Evolutionary conservation across 2,113 vertebrate genomes (phyloP), one percentile per base, ranked within the genome.

Genomic region (Bungarus multicinctus): DNA sequence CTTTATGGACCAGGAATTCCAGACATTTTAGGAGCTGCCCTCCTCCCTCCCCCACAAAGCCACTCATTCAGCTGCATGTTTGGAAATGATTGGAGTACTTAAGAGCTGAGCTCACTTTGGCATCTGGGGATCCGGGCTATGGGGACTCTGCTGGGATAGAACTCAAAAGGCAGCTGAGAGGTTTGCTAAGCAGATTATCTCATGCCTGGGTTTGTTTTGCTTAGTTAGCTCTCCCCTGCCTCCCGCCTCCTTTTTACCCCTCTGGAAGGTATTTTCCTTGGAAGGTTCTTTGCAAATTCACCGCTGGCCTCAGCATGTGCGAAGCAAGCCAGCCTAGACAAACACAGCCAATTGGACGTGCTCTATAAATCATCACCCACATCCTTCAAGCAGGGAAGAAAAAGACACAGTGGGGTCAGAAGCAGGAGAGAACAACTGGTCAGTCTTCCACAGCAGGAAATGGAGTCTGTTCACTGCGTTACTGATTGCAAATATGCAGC

Each of bases 401-500:
- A 96, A 95, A 92, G 86, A 87, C 87, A 92, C 86, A 81, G 94
- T 92, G 90, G 34, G 91, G 91, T 47, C 14, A 20, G 53, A 20
- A 89, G 5, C 22, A 34, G 86, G 85, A 88, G 93, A 90, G 96
- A 97, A 97, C 92, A 96, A 97, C 97, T 96, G 96, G 90, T 93
- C 95, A 97, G 94, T 95, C 94, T 97, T 98, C 96, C 95, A 93
- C 94, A 93, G 94, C 96, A 97, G 97, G 97, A 98, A 97, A 95
- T 94, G 92, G 95, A 96, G 94, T 91, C 95, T 97, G 96, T 97
- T 98, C 97, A 14, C n/a, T 96, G 96, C 97, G 94, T 98, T 97
- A 96, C 97, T 98, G 98, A 98, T 98, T 98, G 98, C 98, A 98
- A 98, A 97, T 96, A 97, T 97, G 98, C 98, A 97, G 96, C 96